Evolutionary conservation across 64 coral and sea anemone genomes (phyloP).

Genomic region (Stichodactyla helianthus): DNA sequence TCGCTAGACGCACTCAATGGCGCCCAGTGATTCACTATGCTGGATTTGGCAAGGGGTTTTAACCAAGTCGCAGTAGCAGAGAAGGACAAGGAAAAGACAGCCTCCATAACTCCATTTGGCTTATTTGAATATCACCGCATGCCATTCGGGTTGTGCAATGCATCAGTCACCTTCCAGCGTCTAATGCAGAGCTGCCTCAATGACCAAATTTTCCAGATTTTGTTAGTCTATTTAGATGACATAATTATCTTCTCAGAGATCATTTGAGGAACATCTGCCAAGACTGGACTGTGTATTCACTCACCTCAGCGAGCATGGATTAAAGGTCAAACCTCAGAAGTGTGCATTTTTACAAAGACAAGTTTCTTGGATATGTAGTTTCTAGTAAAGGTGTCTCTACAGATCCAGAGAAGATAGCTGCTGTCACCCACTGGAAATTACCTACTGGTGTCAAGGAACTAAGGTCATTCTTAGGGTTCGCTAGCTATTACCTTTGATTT

Average conservation of each 20-base stretch:
- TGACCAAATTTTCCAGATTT: no score
- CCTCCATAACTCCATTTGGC: slow-evolving; percentile 39
- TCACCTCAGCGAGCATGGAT: no score
- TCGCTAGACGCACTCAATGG: slow-evolving; percentile 4
- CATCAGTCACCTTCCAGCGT: no score
- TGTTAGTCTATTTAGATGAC: no score
- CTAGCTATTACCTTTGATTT: slow-evolving; percentile 12
- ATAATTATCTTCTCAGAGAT: no score
- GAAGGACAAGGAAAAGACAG: slow-evolving; percentile 9
- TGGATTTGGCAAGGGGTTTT: slow-evolving; percentile 30
- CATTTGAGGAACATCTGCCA: no score
- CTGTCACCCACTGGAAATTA: not conserved
- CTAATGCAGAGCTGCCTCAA: no score
- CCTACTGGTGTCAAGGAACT: not conserved
- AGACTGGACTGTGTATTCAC: no score
- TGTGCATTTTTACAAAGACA: no score
- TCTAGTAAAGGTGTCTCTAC: not conserved
- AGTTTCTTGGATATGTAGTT: not conserved
- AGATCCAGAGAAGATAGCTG: slow-evolving; percentile 6
- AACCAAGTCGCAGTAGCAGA: slow-evolving; percentile 31
- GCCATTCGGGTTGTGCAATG: not conserved
- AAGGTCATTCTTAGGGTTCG: slow-evolving; percentile 14
- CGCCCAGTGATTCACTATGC: slow-evolving; percentile 2
- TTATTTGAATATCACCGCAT: slow-evolving; percentile 44
- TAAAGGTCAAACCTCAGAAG: no score